phyloP scores from a whole-genome alignment of 2,797 vertebrate genomes.

The Clarias fuscus region DNA sequence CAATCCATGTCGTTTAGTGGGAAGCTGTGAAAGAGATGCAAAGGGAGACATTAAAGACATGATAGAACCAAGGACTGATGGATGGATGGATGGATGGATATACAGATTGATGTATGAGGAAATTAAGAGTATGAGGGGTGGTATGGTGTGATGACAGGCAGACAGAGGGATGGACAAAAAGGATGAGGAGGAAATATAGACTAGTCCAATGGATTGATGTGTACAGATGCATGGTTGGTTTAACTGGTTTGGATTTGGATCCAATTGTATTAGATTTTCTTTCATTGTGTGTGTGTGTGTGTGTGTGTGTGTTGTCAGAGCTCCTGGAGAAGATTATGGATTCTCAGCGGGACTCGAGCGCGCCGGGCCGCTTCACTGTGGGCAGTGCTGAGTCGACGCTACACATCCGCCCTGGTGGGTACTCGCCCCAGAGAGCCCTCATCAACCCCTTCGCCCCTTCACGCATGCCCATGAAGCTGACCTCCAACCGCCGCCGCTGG shows the following conservation, averaged over 20 bases:
- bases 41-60: background rate
- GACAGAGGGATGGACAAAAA: too few species aligned
- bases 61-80: background rate
- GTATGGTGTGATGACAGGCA: too few species aligned
- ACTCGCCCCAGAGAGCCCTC: conserved; percentile 88
- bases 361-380: conserved; percentile 92
- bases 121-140: too few species aligned
- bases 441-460: conserved; percentile 98
- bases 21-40: too few species aligned
- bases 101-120: background rate
- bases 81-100: background rate
- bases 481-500: conserved; percentile 94
- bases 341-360: conserved; percentile 90
- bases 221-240: background rate
- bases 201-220: background rate
- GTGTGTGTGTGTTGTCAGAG: conserved; percentile 69
- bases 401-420: conserved; percentile 87
- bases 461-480: conserved; percentile 98
- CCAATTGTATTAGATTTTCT: background rate
- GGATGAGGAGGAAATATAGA: too few species aligned
- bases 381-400: conserved; percentile 94
- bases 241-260: too few species aligned
- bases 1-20: background rate
- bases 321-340: conserved; percentile 88
- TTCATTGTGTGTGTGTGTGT: conserved; percentile 3